Conservation (phyloP, 1,140 invertebrate species). For the Dreissena rostriformis region DNA sequence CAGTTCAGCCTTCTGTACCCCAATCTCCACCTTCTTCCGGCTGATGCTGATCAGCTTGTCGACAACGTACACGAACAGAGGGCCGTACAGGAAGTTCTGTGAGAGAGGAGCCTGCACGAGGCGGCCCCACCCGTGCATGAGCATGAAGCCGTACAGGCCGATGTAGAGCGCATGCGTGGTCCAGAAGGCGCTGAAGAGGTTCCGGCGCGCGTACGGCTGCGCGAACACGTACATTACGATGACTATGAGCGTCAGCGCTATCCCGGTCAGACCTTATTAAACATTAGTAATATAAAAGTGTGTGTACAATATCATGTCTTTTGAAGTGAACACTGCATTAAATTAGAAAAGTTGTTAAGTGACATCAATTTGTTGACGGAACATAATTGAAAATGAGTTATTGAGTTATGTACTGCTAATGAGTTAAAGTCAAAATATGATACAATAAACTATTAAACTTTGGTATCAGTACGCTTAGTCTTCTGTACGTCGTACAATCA, state of each 20-base stretch:
- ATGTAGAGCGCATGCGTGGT: conserved; percentile 96
- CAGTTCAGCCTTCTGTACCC: conserved; percentile 97
- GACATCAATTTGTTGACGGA: no score
- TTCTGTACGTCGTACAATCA: no score
- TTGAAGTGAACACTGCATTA: not conserved
- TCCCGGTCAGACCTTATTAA: conserved; percentile 93
- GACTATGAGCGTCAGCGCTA: conserved; percentile 95
- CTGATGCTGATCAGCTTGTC: conserved; percentile 94
- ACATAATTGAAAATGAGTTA: no score
- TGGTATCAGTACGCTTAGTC: no score
- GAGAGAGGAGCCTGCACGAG: conserved; percentile 90
- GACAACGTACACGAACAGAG: conserved; percentile 93
- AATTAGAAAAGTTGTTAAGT: no score
- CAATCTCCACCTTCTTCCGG: conserved; percentile 88
- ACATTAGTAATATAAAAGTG: not conserved
- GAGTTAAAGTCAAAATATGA: no score
- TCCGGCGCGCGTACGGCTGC: conserved; percentile 95
- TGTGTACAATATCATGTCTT: not conserved
- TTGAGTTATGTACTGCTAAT: no score
- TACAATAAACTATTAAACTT: no score
- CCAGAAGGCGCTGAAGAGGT: conserved; percentile 90
- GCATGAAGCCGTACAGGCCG: conserved; percentile 92
- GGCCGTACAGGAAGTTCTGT: conserved; percentile 97
- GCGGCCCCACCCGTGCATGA: conserved; percentile 93
- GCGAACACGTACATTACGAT: conserved; percentile 98